These are phyloP conservation scores for Mionectes macconnelli DNA, from an alignment of 2,113 vertebrate species.

Conservation along the genomic window DNA sequence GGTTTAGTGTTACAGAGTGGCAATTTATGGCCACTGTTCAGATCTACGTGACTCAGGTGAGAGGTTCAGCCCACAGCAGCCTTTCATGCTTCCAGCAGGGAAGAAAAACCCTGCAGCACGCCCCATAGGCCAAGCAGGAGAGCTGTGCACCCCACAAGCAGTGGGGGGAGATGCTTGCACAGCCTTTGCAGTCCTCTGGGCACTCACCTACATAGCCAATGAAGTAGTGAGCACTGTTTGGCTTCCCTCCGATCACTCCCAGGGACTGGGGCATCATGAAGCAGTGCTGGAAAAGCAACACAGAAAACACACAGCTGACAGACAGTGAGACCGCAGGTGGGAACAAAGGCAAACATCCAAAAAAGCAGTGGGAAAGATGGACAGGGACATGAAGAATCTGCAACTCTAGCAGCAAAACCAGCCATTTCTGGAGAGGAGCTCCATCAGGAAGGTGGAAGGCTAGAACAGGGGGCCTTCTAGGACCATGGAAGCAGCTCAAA, in stretches of 20 bases:
- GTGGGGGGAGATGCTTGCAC: neutral
- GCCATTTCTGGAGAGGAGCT: neutral
- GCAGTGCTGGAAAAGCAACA: constrained; percentile 84
- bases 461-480: neutral
- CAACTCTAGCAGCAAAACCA: neutral
- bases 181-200: neutral
- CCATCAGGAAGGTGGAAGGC: neutral
- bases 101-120: neutral
- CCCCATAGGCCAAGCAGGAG: neutral
- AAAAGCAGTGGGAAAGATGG: neutral
- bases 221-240: constrained; percentile 99
- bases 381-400: neutral
- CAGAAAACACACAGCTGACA: constrained; percentile 45
- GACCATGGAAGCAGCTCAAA: neutral
- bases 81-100: neutral
- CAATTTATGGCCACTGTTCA: neutral
- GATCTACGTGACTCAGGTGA: neutral
- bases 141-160: neutral
- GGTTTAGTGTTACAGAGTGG: neutral
- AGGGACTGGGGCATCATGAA: constrained; percentile 98
- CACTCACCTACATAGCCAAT: constrained; percentile 95
- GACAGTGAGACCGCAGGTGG: constrained; percentile 26
- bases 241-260: constrained; percentile 96
- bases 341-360: neutral
- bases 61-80: neutral